These are phyloP conservation scores for Furcifer pardalis DNA, from an alignment of 2,797 vertebrate genomes.

Conservation along the genomic window DNA sequence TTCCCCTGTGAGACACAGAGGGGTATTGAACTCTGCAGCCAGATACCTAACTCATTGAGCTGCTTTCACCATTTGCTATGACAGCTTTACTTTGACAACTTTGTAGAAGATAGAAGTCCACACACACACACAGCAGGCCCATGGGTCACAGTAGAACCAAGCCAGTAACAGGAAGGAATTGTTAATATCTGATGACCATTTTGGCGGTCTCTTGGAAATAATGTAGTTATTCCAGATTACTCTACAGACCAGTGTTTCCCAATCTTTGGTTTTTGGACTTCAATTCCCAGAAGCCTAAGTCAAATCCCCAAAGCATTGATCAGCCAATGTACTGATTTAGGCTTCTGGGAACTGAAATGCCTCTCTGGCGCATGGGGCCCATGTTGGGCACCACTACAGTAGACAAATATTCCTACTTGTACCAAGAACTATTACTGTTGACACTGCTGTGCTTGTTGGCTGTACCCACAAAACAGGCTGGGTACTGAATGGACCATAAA, in stretches of 20 bases:
- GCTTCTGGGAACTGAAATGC: no score
- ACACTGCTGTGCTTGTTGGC: constrained; percentile 38
- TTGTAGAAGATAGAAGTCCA: neutral
- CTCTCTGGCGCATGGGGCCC: no score
- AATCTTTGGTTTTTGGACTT: no score
- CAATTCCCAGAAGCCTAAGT: no score
- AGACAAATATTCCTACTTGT: constrained; percentile 64
- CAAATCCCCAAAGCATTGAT: no score
- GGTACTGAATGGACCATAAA: constrained; percentile 5
- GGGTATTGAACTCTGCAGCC: no score
- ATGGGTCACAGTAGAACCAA: constrained; percentile 52
- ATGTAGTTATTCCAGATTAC: constrained; percentile 55
- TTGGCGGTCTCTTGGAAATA: constrained; percentile 48
- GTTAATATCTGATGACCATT: constrained; percentile 62
- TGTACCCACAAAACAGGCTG: constrained; percentile 17
- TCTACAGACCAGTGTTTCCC: no score
- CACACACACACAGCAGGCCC: constrained; percentile 11
- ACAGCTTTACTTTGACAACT: neutral
- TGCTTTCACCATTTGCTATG: no score
- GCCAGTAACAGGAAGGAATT: constrained; percentile 42
- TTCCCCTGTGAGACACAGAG: no score
- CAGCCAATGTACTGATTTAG: no score
- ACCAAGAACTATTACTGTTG: constrained; percentile 63
- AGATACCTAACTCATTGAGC: no score
- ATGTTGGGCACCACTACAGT: no score